Base-by-base conservation (phyloP, 2,888 invertebrate species). In the Steinernema scapterisci region DNA sequence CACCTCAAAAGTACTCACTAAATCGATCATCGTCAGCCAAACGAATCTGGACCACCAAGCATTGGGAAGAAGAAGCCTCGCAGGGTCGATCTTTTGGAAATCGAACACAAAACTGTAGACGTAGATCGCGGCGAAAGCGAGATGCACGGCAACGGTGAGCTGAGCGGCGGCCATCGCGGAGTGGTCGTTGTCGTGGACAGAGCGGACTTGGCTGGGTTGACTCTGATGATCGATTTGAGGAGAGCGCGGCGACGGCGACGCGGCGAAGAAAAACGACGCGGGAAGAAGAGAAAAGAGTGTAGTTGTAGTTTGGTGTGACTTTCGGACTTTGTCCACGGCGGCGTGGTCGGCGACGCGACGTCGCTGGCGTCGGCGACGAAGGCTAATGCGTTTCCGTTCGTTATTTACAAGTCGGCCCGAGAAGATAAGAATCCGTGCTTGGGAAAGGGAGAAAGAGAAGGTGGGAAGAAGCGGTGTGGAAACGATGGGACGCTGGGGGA, bases 11-110 rank as follows among this genome's bases (percentile, higher is more conserved):
- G n/a, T n/a, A 78, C 79, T 76, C 31, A 86, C 85, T 75, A 86
- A 75, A 75, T 84, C 82, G 71, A 85, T 78, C 76, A 86, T 78
- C 7, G 86, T 86, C 21, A 86, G 79, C 86, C 86, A 86, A 19
- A 83, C 85, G 70, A 85, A 81, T 73, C 83, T 79, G 9, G 84
- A 84, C 70, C 82, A 75, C 51, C 78, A 81, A 9, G 80, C 76
- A 43, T 77, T 76, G 1, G 80, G 80, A 43, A 86, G 80, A 7
- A 82, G 73, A 11, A 77, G 52, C 16, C 77, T 23, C 23, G 74
- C 75, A 9, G 74, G 70, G 0, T 81, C 78, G 19, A 79, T 76
- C 54, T 73, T 71, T 25, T 73, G 43, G 46, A 80, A 78, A 71
- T 85, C 85, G 44, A 74, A 77, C 52, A 78, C 80, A 56, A 81